Evolutionary conservation across 30 jellyfish, hydroid and myxozoan species (phyloP).

Genomic region (Mastigias papua): DNA sequence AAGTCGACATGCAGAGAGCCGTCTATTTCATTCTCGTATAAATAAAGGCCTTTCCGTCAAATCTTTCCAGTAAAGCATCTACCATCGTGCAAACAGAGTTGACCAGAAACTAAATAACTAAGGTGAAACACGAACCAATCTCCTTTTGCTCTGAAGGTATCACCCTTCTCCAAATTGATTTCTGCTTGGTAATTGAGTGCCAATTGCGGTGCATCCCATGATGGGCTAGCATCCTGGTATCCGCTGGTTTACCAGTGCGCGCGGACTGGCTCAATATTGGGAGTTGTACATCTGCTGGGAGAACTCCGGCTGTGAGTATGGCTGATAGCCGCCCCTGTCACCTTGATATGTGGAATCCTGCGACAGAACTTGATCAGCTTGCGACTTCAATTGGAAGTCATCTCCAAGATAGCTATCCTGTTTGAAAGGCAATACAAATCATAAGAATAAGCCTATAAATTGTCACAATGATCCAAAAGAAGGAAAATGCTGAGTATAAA

Average conservation of each 20-base stretch:
- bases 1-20: neutral
- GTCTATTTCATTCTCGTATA: neutral
- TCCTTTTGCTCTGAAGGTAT: constrained; percentile 6
- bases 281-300: constrained; percentile 99
- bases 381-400: constrained; percentile 98
- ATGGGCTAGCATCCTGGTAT: constrained; percentile 69
- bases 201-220: constrained; percentile 74
- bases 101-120: constrained; percentile 68
- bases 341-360: constrained; percentile 99
- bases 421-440: neutral
- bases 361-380: constrained; percentile 97
- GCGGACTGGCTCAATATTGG: constrained; percentile 93
- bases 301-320: constrained; percentile 98
- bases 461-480: no score
- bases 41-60: neutral
- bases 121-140: constrained; percentile 24
- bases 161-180: constrained; percentile 34
- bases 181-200: neutral
- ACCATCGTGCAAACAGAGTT: constrained; percentile 16
- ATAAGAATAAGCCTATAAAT: neutral
- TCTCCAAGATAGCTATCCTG: constrained; percentile 99
- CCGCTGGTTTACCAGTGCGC: constrained; percentile 85
- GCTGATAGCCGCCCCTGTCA: constrained; percentile 99
- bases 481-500: no score
- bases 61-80: neutral